Percentiles rank a stretch among this genome's conserved stretches.
Evolutionary conservation across 2,797 vertebrate species (phyloP).

Genomic region (Phyllotis vaccarum): DNA sequence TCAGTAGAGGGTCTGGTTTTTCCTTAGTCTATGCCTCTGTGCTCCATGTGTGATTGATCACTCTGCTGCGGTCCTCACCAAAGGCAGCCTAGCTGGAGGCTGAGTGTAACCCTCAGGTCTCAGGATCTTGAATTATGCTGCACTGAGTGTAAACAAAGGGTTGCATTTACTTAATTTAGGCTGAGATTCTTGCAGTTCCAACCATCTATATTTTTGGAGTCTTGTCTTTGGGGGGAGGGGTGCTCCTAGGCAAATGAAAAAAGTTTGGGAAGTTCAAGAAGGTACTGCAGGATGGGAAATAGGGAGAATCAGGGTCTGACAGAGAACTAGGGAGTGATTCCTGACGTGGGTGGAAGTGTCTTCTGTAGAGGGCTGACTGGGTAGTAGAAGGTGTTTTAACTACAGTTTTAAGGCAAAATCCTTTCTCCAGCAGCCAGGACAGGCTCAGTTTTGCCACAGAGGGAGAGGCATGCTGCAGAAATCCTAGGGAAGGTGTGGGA

Average conservation of each 20-base stretch:
- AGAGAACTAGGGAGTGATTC: background rate
- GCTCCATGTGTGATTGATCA: background rate
- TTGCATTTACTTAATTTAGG: background rate
- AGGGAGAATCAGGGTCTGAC: background rate
- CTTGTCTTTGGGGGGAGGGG: background rate
- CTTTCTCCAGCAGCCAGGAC: background rate
- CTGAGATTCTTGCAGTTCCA: background rate
- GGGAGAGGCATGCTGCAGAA: background rate
- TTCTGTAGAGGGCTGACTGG: background rate
- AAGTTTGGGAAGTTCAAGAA: background rate
- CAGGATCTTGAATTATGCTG: background rate
- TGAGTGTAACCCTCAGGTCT: background rate
- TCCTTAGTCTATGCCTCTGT: background rate
- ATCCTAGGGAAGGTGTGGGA: background rate
- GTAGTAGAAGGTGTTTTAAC: background rate
- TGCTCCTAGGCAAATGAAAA: background rate
- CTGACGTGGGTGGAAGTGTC: background rate
- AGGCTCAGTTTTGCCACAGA: background rate
- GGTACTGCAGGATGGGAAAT: background rate
- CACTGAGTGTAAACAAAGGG: conserved; percentile 7
- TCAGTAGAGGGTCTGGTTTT: background rate
- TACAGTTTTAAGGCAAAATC: background rate
- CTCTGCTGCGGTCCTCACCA: background rate
- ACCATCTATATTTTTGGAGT: background rate
- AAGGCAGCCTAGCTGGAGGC: background rate